phyloP scores from a whole-genome alignment of 2,113 vertebrate genomes.

The Boulengeromyrus knoepffleri region DNA sequence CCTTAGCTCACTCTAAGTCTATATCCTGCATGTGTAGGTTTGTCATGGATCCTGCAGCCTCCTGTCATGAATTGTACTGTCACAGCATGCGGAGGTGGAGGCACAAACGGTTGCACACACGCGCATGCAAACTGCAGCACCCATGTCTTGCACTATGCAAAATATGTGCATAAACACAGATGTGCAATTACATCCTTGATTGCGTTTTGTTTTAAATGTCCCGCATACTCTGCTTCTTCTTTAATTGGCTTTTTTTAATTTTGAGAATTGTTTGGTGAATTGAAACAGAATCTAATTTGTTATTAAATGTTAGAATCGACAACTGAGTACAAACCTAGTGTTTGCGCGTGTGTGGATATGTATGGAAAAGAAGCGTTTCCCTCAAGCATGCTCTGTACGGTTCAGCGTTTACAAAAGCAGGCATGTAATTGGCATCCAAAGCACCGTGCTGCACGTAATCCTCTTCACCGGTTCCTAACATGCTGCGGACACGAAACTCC shows the following conservation, averaged over 20 bases:
- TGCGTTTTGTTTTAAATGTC: constrained; percentile 3
- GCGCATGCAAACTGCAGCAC: not conserved
- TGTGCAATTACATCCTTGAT: not conserved
- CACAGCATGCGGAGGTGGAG: not conserved
- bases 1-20: not conserved
- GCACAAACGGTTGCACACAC: not conserved
- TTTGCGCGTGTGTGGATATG: not conserved
- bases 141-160: not conserved
- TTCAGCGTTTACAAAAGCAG: not conserved
- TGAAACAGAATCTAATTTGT: constrained; percentile 9
- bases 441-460: not conserved
- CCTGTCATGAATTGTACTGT: not conserved
- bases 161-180: not conserved
- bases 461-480: not conserved
- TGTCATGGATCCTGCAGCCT: not conserved
- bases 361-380: not conserved
- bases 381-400: not conserved
- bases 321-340: not conserved
- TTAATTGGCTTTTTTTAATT: not conserved
- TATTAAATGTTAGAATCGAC: not conserved
- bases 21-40: not conserved
- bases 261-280: not conserved
- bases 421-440: not conserved
- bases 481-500: constrained; percentile 28
- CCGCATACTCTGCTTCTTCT: not conserved